These are phyloP conservation scores for Halictus ligatus DNA, from an alignment of 2,888 invertebrate species.

Conservation along the genomic window DNA sequence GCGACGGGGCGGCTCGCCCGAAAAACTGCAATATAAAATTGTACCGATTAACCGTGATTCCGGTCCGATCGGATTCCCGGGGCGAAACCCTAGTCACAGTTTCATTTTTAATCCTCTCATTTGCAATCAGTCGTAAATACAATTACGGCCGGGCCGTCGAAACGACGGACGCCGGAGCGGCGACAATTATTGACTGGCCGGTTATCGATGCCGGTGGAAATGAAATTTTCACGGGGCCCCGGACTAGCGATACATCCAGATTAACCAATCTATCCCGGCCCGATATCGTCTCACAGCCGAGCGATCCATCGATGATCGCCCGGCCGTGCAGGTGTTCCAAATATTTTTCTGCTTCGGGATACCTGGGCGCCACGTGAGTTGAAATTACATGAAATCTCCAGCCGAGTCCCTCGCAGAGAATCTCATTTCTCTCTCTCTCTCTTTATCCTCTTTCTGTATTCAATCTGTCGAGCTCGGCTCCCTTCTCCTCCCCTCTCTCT, in stretches of 20 bases:
- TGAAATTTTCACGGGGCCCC: slow-evolving; percentile 38
- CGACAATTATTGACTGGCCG: slow-evolving; percentile 42
- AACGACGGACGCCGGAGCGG: slow-evolving; percentile 10
- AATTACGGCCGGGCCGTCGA: slow-evolving; percentile 33
- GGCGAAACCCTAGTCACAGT: slow-evolving; percentile 23
- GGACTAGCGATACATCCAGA: slow-evolving; percentile 23
- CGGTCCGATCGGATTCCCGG: slow-evolving; percentile 20
- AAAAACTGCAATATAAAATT: neutral
- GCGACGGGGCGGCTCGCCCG: neutral
- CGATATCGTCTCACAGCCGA: neutral
- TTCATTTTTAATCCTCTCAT: slow-evolving; percentile 53
- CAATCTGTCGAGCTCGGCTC: neutral
- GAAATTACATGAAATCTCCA: slow-evolving; percentile 68
- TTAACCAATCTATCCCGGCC: slow-evolving; percentile 33
- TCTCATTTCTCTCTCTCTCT: slow-evolving; percentile 21
- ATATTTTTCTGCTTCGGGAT: slow-evolving; percentile 68
- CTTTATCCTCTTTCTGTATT: neutral
- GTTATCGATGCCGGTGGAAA: slow-evolving; percentile 38
- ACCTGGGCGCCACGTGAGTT: slow-evolving; percentile 49
- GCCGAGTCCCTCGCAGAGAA: slow-evolving; percentile 36
- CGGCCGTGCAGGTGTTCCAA: slow-evolving; percentile 62
- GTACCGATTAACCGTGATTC: slow-evolving; percentile 33
- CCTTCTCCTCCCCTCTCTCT: neutral
- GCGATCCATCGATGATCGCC: slow-evolving; percentile 29
- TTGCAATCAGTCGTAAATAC: slow-evolving; percentile 52